Conservation (phyloP, 2,888 invertebrate genomes). For the Cryptus armator region DNA sequence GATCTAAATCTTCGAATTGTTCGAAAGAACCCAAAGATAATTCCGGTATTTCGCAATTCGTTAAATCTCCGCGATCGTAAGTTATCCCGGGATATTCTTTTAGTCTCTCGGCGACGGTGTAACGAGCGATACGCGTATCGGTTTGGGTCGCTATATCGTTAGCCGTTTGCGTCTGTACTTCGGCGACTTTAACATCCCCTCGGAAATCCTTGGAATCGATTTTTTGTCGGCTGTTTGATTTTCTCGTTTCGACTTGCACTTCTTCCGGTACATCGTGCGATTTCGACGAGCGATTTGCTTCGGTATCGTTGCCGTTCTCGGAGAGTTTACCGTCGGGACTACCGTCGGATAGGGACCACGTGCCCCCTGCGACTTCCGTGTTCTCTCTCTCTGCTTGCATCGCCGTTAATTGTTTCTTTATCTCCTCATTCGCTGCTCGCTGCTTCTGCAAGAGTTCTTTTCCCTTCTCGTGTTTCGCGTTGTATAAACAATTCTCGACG, state of each 20-base stretch:
- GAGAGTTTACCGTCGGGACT: background rate
- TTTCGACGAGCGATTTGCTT: background rate
- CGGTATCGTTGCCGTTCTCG: background rate
- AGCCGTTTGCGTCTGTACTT: slow-evolving; percentile 83
- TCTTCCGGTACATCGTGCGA: slow-evolving; percentile 18
- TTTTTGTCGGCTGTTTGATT: background rate
- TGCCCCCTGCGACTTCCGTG: slow-evolving; percentile 5
- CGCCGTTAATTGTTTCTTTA: slow-evolving; percentile 70
- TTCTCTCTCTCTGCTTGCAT: slow-evolving; percentile 66
- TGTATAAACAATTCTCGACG: slow-evolving; percentile 85
- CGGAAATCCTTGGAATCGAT: slow-evolving; percentile 15
- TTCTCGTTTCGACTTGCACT: slow-evolving; percentile 16
- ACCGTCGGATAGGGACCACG: slow-evolving; percentile 13
- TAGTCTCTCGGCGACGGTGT: slow-evolving; percentile 62
- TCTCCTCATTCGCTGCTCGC: slow-evolving; percentile 76
- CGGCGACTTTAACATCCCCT: slow-evolving; percentile 78
- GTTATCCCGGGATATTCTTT: slow-evolving; percentile 76
- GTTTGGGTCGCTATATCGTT: slow-evolving; percentile 84
- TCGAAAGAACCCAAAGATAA: slow-evolving; percentile 79
- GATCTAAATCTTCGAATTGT: slow-evolving; percentile 79
- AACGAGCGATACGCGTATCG: slow-evolving; percentile 73
- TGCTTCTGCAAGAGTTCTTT: slow-evolving; percentile 74
- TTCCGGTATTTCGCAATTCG: slow-evolving; percentile 75
- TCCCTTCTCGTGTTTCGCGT: slow-evolving; percentile 75
- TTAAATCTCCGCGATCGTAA: slow-evolving; percentile 75